Evolutionary conservation across 2,888 invertebrate species (phyloP), one percentile per base, ranked within the genome.

Genomic region (Synanthedon formicaeformis): DNA sequence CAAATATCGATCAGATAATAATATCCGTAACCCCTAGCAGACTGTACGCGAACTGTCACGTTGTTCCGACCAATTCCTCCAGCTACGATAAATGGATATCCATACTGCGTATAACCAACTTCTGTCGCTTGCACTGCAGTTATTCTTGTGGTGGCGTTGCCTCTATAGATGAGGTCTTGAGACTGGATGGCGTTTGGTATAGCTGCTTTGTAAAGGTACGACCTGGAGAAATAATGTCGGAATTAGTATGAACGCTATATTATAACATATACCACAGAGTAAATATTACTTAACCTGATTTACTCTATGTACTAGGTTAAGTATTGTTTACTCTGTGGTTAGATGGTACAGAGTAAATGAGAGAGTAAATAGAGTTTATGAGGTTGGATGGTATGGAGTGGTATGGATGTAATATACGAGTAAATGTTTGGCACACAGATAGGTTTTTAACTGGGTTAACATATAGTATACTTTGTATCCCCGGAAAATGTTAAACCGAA

Each of bases 1-100:
- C 75, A 83, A 50, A 84, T 63, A 6, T 77, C 76, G 2, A 83
- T 56, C 0, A 64, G 55, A 55, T 80, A 84, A 55, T 84, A 71
- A 53, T 73, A 85, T 0, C 84, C 84, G 16, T 71, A 73, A 0
- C 83, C 77, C 1, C 69, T 64, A 0, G 68, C 62, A 0, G 80
- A 70, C 12, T 77, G 73, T 3, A 77, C 65, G 14, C 82, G 61
- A 1, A 84, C 55, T 0, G 78, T 79, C 0, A 66, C 77, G 16
- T 75, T 73, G 54, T 60, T 73, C 27, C 58, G 56, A 0, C 73
- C 71, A 0, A 79, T 41, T 0, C 83, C 82, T 18, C 58, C 70
- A 0, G 52, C 41, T 0, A 69, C 41, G 4, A 84, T 57, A 59
- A 67, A 69, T 0, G 74, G 72, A 0, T 57, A 58, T 0, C 72